Evolutionary conservation across 2,113 vertebrate species (phyloP), one percentile per base, ranked within the genome.

Genomic region (Tetrao urogallus): DNA sequence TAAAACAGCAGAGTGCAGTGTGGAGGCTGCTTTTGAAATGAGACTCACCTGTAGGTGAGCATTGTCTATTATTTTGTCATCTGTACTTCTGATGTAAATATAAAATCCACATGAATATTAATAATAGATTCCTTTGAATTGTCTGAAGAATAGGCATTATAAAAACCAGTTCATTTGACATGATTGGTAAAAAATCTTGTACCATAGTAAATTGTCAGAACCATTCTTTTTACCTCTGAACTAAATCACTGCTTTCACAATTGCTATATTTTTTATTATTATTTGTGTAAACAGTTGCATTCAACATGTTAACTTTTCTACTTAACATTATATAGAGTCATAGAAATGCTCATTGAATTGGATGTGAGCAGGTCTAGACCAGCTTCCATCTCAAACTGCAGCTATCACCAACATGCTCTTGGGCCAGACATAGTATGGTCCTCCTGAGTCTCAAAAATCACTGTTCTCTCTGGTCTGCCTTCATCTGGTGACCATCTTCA

Each of bases 81-180:
- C 64, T 94, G 20, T 52, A 86, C 50, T 87, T 88, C 77, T 76
- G 77, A 57, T 71, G 61, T 86, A 86, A 89, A 83, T 80, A 88
- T 63, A 75, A 93, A 83, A 91, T 75, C 25, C 0, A 24, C 11
- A 67, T 78, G 36, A 91, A 86, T 94, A 92, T 92, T 88, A 88
- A 95, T 83, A 19, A 32, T 13, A 89, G 34, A 8, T 71, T 74
- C 67, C 58, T 89, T 57, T 77, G 64, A 92, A 61, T 64, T 64
- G 20, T 50, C 67, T 74, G 67, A 87, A 74, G 52, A 93, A 91
- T 47, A 93, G 34, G 58, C 45, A 43, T 40, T 88, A 50, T 64
- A 48, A 93, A 89, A 92, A 76, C 3, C 38, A 58, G 34, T 77
- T 82, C 10, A 64, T 82, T 86, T 88, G 64, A 66, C n/a, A 6